phyloP scores from a whole-genome alignment of 2,113 vertebrate species.

The Colinus virginianus region DNA sequence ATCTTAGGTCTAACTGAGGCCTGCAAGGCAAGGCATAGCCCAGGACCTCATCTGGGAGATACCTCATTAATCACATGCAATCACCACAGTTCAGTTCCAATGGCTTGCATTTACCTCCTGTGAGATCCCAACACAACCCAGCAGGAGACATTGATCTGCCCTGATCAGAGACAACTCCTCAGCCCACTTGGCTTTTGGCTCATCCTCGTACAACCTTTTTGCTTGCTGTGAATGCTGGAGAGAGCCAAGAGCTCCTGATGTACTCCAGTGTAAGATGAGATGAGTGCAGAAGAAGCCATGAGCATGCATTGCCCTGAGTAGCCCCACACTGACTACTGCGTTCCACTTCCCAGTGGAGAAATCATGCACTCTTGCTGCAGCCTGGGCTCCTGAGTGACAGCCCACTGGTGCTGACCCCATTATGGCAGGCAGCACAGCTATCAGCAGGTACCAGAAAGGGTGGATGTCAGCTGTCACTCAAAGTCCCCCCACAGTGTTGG shows the following conservation, averaged over 20 bases:
- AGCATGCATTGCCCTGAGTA: too few species aligned
- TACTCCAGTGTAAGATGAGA: background rate
- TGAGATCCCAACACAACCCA: background rate
- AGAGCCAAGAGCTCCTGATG: background rate
- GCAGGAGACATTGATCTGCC: background rate
- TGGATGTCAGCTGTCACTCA: background rate
- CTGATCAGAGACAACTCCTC: background rate
- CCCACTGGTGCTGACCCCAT: background rate
- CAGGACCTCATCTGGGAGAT: background rate
- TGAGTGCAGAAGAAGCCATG: background rate
- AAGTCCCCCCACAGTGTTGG: background rate
- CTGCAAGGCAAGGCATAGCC: background rate
- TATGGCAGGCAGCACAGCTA: background rate
- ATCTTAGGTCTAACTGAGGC: background rate
- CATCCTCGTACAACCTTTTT: background rate
- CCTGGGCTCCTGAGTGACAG: background rate
- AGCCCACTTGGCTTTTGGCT: background rate
- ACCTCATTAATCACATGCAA: background rate
- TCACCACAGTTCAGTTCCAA: background rate
- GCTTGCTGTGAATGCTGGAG: background rate
- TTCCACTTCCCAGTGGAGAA: background rate
- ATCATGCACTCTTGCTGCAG: background rate
- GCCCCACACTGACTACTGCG: background rate
- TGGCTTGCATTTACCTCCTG: background rate
- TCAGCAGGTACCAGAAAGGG: rapidly evolving